Percentiles rank a stretch among this genome's conserved stretches.
Conservation (phyloP, 2,888 invertebrate species). For the Drosophila hamatofila region DNA sequence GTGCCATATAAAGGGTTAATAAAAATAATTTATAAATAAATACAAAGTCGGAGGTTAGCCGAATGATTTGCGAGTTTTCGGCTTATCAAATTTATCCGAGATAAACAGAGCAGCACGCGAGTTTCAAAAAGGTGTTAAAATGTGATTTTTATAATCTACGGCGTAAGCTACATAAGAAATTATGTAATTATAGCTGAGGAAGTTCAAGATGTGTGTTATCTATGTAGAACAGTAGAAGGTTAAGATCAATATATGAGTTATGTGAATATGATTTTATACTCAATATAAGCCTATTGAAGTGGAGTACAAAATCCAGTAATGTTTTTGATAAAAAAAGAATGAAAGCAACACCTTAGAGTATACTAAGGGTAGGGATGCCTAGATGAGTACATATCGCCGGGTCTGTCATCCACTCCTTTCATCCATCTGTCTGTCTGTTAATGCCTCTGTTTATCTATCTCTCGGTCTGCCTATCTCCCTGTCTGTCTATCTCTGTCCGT, state of each 20-base stretch:
- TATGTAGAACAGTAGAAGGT: neutral
- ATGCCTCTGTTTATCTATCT: neutral
- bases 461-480: neutral
- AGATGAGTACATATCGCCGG: too few species aligned
- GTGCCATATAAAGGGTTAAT: too few species aligned
- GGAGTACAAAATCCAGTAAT: too few species aligned
- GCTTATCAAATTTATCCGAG: neutral
- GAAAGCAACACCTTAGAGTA: too few species aligned
- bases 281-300: too few species aligned
- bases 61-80: neutral
- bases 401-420: too few species aligned
- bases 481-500: neutral
- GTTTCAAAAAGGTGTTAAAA: neutral
- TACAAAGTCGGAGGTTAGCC: neutral
- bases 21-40: neutral
- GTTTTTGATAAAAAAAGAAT: too few species aligned
- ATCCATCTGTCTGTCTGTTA: neutral
- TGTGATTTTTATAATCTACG: constrained; percentile 1
- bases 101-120: constrained; percentile 8
- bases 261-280: neutral
- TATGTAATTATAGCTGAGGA: neutral
- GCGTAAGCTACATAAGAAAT: neutral
- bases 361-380: too few species aligned
- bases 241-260: too few species aligned
- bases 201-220: neutral